Conservation (phyloP, 2,888 invertebrate species). For the Luperina testacea region DNA sequence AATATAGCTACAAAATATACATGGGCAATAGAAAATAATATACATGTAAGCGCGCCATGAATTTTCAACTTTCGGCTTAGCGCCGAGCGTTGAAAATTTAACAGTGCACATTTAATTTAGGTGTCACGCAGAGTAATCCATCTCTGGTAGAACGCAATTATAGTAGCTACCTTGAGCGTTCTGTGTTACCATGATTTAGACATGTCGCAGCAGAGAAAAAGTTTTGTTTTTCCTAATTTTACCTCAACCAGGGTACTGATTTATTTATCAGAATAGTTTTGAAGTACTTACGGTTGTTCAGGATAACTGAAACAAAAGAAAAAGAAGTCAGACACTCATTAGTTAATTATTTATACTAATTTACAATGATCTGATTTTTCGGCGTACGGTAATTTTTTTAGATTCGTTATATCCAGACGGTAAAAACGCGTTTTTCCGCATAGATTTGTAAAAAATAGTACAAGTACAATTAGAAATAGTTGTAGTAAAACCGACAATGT, state of each 20-base stretch:
- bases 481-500: neutral
- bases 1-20: neutral
- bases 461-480: too few relatives aligned
- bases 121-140: neutral
- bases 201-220: too few relatives aligned
- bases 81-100: too few relatives aligned
- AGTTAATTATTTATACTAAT: neutral
- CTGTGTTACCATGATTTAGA: neutral
- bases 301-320: conserved; percentile 55
- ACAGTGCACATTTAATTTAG: neutral
- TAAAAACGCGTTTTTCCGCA: neutral
- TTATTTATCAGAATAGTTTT: neutral
- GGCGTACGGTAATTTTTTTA: neutral
- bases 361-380: neutral
- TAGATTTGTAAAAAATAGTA: neutral
- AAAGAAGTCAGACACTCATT: conserved; percentile 2
- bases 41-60: too few relatives aligned
- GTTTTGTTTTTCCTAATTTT: neutral
- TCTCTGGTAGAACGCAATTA: neutral
- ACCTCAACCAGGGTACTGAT: neutral
- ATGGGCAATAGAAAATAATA: neutral
- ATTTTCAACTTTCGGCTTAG: too few relatives aligned
- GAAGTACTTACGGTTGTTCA: conserved; percentile 57
- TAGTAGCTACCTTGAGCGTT: neutral
- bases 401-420: neutral